Percentiles rank a stretch among this genome's conserved stretches.
These are phyloP conservation scores for Neoascia interrupta DNA, from an alignment of 2,888 invertebrate species.

Conservation along the genomic window DNA sequence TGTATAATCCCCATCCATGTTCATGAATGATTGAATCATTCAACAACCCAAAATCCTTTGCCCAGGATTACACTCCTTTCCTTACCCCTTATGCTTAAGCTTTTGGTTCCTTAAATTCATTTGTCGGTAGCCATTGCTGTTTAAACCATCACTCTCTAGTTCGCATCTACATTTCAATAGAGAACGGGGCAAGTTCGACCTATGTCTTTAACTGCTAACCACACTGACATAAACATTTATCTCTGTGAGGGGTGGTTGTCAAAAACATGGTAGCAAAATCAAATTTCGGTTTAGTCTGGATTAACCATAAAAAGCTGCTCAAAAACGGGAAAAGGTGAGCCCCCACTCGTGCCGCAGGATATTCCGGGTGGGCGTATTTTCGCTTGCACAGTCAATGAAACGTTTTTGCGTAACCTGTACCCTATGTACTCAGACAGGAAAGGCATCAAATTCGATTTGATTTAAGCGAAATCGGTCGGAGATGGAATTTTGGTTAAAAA, in stretches of 20 bases:
- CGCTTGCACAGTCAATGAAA: conserved; percentile 11
- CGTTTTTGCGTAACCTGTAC: conserved; percentile 24
- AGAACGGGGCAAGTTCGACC: conserved; percentile 15
- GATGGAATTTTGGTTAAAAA: conserved; percentile 1
- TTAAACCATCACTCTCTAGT: conserved; percentile 22
- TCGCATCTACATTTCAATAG: conserved; percentile 10
- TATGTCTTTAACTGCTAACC: conserved; percentile 46
- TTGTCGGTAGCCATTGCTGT: conserved; percentile 24
- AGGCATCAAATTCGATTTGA: conserved; percentile 48
- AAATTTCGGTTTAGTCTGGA: conserved; percentile 44
- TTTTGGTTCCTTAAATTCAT: conserved; percentile 18
- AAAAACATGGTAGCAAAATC: conserved; percentile 64
- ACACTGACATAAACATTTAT: conserved; percentile 55
- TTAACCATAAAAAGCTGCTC: conserved; percentile 31
- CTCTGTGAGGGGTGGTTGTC: conserved; percentile 52
- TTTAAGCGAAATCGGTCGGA: conserved; percentile 19
- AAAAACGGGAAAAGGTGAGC: conserved; percentile 37
- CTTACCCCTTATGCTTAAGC: too few relatives aligned
- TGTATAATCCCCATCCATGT: conserved; percentile 34
- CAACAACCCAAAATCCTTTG: conserved; percentile 34
- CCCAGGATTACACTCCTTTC: neutral
- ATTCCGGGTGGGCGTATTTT: conserved; percentile 36
- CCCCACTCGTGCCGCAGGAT: conserved; percentile 52
- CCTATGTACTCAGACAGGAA: conserved; percentile 19
- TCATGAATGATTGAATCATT: conserved; percentile 56